These are phyloP conservation scores for Armadillidium nasatum DNA, from an alignment of 1,140 invertebrate genomes.

Conservation along the genomic window DNA sequence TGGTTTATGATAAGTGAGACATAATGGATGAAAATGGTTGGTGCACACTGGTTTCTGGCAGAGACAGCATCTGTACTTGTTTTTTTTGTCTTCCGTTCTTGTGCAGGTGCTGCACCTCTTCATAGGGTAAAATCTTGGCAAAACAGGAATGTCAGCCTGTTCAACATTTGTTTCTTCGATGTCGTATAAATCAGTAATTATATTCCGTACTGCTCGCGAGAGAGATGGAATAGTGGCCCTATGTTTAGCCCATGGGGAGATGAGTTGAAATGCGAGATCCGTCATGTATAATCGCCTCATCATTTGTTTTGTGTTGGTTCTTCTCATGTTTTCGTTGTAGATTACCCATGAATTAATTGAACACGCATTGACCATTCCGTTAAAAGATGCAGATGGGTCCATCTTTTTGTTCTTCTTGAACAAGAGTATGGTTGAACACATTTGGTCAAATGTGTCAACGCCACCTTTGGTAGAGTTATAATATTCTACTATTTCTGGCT, in stretches of 20 bases:
- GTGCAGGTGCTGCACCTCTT: background rate
- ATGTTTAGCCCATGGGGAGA: background rate
- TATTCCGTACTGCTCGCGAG: background rate
- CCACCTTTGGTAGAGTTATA: conserved; percentile 46
- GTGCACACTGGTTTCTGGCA: background rate
- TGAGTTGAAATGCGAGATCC: background rate
- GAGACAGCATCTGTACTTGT: background rate
- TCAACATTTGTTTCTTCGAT: background rate
- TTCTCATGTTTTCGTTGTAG: background rate
- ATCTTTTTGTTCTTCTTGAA: conserved; percentile 28
- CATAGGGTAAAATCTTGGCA: background rate
- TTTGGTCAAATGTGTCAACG: conserved; percentile 42
- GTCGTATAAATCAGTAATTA: background rate
- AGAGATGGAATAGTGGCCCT: background rate
- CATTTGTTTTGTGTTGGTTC: background rate
- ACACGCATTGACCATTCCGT: conserved; percentile 33
- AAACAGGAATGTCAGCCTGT: too few species aligned
- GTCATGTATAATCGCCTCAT: background rate
- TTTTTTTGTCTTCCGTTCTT: background rate
- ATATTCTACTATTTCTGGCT: conserved; percentile 43
- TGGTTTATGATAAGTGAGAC: background rate
- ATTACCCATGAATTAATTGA: conserved; percentile 29
- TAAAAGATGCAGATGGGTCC: conserved; percentile 42
- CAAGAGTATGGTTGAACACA: conserved; percentile 28
- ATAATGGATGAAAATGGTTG: background rate